Evolutionary conservation across 2,113 vertebrate species (phyloP).

Genomic region (Sinocyclocheilus rhinocerous): DNA sequence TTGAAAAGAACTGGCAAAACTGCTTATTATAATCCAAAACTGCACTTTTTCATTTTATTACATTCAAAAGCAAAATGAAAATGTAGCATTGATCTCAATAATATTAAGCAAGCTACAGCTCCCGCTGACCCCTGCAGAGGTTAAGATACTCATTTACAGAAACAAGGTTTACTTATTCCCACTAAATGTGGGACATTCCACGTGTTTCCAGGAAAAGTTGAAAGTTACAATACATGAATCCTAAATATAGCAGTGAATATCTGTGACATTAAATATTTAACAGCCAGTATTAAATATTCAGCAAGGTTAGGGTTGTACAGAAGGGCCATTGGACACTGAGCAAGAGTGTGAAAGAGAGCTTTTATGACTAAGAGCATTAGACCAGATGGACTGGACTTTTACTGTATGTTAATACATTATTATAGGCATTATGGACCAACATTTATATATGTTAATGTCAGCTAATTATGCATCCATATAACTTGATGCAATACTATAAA

Average conservation of each 20-base stretch:
- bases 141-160: slow-evolving; percentile 27
- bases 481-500: too few relatives aligned
- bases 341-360: slow-evolving; percentile 32
- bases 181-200: neutral
- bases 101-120: neutral
- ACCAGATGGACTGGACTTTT: neutral
- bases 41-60: neutral
- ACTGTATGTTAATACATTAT: neutral
- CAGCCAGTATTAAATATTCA: slow-evolving; percentile 55
- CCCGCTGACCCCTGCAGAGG: neutral
- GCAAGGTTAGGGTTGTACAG: slow-evolving; percentile 33
- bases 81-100: neutral
- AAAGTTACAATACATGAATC: slow-evolving; percentile 14
- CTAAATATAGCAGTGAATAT: slow-evolving; percentile 49
- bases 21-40: neutral
- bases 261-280: slow-evolving; percentile 51
- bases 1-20: neutral
- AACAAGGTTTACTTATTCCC: slow-evolving; percentile 28
- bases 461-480: neutral
- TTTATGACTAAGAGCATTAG: slow-evolving; percentile 25
- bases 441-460: neutral
- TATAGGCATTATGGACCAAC: too few relatives aligned
- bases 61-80: neutral
- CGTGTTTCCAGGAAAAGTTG: slow-evolving; percentile 3
- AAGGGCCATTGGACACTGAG: neutral